Conservation (phyloP, 2,888 invertebrate genomes). For the Cheilosia pagana region DNA sequence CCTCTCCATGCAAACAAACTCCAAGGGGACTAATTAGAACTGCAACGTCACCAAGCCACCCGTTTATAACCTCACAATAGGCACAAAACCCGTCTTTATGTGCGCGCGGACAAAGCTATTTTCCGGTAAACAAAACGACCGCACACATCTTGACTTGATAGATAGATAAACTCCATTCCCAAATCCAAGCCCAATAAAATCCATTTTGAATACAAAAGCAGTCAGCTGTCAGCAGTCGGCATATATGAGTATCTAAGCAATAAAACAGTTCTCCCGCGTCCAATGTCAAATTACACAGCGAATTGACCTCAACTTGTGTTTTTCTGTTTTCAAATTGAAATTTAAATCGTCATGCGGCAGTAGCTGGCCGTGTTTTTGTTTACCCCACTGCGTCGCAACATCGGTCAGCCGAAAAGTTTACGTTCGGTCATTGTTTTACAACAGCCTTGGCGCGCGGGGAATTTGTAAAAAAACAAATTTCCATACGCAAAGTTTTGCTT, state of each 20-base stretch:
- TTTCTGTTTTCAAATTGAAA: conserved; percentile 4
- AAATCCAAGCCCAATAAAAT: conserved; percentile 26
- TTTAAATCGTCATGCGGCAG: conserved; percentile 13
- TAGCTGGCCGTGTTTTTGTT: conserved; percentile 31
- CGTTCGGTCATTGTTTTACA: conserved; percentile 50
- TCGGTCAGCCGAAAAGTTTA: conserved; percentile 38
- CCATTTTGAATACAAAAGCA: conserved; percentile 31
- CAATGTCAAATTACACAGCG: conserved; percentile 50
- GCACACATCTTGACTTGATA: not conserved
- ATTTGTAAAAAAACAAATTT: conserved; percentile 20
- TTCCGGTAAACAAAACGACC: conserved; percentile 39
- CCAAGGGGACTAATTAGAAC: not conserved
- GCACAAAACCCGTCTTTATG: conserved; percentile 5
- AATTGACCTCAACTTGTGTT: conserved; percentile 40
- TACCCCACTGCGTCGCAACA: conserved; percentile 1
- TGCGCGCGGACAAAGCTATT: conserved; percentile 22
- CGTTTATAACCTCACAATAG: conserved; percentile 15
- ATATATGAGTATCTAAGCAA: conserved; percentile 26
- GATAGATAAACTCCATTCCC: not conserved
- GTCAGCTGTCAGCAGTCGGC: conserved; percentile 19
- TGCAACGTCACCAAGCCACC: conserved; percentile 10
- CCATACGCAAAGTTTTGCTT: conserved; percentile 27
- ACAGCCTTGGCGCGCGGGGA: conserved; percentile 52
- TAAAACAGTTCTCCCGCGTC: conserved; percentile 43
- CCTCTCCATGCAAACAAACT: not conserved